Base-by-base conservation (phyloP, 2,113 vertebrate species). In the Plotosus lineatus region DNA sequence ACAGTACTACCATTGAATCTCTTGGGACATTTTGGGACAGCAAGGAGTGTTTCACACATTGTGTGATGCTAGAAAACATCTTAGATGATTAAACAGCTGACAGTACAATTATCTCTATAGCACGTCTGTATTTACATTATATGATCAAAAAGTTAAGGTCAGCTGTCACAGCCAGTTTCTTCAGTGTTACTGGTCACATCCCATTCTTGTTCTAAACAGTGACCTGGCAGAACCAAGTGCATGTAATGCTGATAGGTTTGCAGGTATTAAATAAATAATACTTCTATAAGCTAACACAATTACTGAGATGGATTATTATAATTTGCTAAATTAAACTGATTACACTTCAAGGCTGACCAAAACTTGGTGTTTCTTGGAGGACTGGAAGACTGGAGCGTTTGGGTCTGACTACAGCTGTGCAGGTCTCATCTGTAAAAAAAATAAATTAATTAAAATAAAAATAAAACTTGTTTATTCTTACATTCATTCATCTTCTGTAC, bases 341-440 rank as follows among this genome's bases (percentile, higher is more conserved):
- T 33, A 7, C 23, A 69, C 23, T 7, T n/a, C 14, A 69, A 15
- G 33, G 79, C 81, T 81, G 2, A 91, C 90, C 86, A 84, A 85
- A 84, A n/a, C n/a, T n/a, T n/a, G n/a, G n/a, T n/a, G n/a, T n/a
- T 0, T 28, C 3, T 3, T 0, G 78, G 0, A 65, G 51, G 0
- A n/a, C 26, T 80, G 74, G 63, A 51, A 84, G n/a, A 53, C 48
- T 4, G 3, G 79, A 82, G 68, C 93, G 82, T 65, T 88, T 92
- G 11, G 88, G 28, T 69, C 93, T 88, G 2, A 90, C 36, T 1
- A 14, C 63, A 1, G 87, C 89, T 1, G 87, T 82, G 42, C 93
- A 94, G 2, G n/a, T 50, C 0, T 75, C 80, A 60, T 3, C 92
- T 94, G 83, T 51, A 84, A 69, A 79, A 75, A 66, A 21, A 46